Evolutionary conservation across 2,113 vertebrate genomes (phyloP).

Genomic region (Notechis scutatus): DNA sequence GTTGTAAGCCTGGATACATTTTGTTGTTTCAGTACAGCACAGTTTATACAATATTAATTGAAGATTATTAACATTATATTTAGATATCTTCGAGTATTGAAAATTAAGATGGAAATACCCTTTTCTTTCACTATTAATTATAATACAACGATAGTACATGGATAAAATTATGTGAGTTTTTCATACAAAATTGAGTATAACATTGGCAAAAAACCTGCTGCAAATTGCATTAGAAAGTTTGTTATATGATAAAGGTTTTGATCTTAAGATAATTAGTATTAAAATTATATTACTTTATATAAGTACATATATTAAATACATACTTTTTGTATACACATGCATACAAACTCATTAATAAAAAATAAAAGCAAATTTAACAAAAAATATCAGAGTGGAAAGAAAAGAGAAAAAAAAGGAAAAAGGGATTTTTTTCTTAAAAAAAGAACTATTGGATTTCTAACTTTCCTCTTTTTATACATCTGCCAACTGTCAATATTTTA

Average conservation of each 20-base stretch:
- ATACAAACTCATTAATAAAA: neutral
- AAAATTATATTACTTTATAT: neutral
- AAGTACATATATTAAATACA: neutral
- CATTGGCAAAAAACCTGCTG: neutral
- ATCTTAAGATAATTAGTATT: neutral
- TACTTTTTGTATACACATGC: neutral
- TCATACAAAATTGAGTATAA: neutral
- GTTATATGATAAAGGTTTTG: neutral
- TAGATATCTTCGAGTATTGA: neutral
- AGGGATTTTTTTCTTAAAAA: neutral
- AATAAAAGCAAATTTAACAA: neutral
- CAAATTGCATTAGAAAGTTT: neutral
- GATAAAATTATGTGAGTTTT: neutral
- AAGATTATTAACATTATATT: neutral
- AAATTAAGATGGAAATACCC: neutral
- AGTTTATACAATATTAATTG: neutral
- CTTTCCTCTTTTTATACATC: neutral
- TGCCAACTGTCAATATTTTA: neutral
- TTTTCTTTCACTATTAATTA: neutral
- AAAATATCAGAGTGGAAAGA: neutral
- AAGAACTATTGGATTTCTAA: neutral
- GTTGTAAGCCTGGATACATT: neutral
- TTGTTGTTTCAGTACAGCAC: neutral
- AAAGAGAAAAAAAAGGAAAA: neutral
- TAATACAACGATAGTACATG: neutral